Percentiles rank a stretch among this genome's conserved stretches.
Evolutionary conservation across 2,797 vertebrate species (phyloP).

Genomic region (Galaxias olidus): DNA sequence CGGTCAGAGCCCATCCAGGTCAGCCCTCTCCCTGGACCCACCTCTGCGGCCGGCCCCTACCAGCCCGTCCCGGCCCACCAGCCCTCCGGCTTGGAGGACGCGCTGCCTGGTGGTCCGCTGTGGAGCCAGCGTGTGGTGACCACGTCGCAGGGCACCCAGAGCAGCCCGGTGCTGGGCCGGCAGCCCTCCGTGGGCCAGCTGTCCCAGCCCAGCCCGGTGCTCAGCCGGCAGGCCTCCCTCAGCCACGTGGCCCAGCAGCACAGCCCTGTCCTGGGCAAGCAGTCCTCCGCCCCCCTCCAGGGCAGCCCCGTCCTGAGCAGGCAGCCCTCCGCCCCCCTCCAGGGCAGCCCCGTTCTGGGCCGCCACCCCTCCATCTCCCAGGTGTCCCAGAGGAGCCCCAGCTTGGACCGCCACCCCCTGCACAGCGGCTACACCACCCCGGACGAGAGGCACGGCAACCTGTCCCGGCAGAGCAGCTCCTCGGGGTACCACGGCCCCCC

Average conservation of each 20-base stretch:
- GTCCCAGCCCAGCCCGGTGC: conserved; percentile 79
- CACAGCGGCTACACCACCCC: conserved; percentile 88
- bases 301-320: conserved; percentile 65
- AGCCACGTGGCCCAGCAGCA: conserved; percentile 26
- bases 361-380: conserved; percentile 64
- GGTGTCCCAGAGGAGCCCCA: conserved; percentile 79
- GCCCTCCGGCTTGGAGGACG: conserved; percentile 46
- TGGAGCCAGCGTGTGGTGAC: conserved; percentile 52
- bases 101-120: conserved; percentile 47
- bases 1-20: conserved; percentile 67
- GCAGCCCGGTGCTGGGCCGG: conserved; percentile 82
- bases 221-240: conserved; percentile 72
- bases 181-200: conserved; percentile 72
- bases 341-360: conserved; percentile 75
- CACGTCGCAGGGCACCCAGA: conserved; percentile 44
- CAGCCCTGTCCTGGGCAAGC: background rate
- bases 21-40: conserved; percentile 43
- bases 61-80: conserved; percentile 52
- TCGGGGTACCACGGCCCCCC: conserved; percentile 92
- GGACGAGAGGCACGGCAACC: conserved; percentile 84
- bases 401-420: conserved; percentile 82
- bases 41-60: conserved; percentile 78
- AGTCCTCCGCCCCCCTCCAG: too few species aligned
- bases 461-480: conserved; percentile 94
- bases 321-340: conserved; percentile 69